phyloP scores from a whole-genome alignment of 2,888 invertebrate species.

The Neocrepidodera transversa region DNA sequence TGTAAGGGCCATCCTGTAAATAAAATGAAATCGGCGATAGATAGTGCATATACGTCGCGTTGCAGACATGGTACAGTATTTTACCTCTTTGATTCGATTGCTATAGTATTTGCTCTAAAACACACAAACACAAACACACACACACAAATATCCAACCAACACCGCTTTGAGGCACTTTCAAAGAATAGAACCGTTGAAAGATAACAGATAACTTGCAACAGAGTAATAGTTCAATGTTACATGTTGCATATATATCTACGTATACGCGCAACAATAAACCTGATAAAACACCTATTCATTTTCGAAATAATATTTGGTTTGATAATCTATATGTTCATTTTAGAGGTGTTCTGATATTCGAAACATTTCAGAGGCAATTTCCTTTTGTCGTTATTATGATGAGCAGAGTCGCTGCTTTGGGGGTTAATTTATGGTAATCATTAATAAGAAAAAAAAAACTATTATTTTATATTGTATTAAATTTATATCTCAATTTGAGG shows the following conservation, averaged over 20 bases:
- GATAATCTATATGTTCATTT: constrained; percentile 18
- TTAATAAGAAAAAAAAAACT: too few species aligned
- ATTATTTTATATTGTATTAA: too few species aligned
- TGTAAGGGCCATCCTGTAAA: background rate
- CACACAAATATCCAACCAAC: constrained; percentile 33
- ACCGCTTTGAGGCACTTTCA: constrained; percentile 15
- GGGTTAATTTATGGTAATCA: too few species aligned
- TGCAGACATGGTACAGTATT: constrained; percentile 36
- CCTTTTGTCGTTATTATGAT: too few species aligned
- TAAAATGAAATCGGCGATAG: constrained; percentile 44
- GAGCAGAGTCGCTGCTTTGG: too few species aligned
- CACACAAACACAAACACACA: too few species aligned
- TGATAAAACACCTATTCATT: constrained; percentile 24
- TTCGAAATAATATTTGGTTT: constrained; percentile 26
- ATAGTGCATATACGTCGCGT: constrained; percentile 24
- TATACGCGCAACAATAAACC: constrained; percentile 8
- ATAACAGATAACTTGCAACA: constrained; percentile 14
- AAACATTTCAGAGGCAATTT: background rate
- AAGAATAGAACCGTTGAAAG: constrained; percentile 19
- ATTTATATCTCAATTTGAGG: too few species aligned
- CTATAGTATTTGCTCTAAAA: constrained; percentile 34
- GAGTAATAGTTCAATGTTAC: constrained; percentile 16
- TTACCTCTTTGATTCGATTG: constrained; percentile 35
- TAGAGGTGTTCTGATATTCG: background rate
- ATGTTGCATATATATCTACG: constrained; percentile 3